Evolutionary conservation across 2,888 invertebrate species (phyloP).

Genomic region (Sceliomorpha sp.): DNA sequence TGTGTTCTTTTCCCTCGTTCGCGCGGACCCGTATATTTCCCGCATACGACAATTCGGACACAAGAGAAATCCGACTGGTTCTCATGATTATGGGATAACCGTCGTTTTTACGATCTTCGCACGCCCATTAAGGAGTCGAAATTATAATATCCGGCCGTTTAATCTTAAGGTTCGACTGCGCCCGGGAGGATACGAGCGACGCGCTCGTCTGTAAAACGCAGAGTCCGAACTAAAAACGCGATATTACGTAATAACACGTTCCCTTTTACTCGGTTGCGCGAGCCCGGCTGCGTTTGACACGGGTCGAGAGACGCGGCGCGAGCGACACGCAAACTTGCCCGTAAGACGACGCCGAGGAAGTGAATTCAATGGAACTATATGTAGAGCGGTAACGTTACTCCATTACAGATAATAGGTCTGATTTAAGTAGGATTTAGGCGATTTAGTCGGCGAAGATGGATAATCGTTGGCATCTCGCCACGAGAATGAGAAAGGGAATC

Average conservation of each 20-base stretch:
- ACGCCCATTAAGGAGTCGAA: slow-evolving; percentile 20
- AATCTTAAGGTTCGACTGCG: too few relatives aligned
- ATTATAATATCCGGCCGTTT: slow-evolving; percentile 15
- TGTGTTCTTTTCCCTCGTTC: slow-evolving; percentile 4
- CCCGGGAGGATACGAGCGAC: too few relatives aligned
- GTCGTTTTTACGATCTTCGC: slow-evolving; percentile 15
- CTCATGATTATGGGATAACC: slow-evolving; percentile 22
- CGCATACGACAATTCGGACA: slow-evolving; percentile 9
- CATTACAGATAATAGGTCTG: slow-evolving; percentile 42
- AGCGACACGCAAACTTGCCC: too few relatives aligned
- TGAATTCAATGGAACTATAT: slow-evolving; percentile 4
- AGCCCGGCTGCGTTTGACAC: too few relatives aligned
- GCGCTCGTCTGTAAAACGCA: too few relatives aligned
- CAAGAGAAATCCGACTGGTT: slow-evolving; percentile 14
- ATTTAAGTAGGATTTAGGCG: slow-evolving; percentile 47
- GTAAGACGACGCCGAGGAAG: not conserved
- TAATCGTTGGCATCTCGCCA: slow-evolving; percentile 47
- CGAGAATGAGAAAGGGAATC: slow-evolving; percentile 9
- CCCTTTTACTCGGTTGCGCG: too few relatives aligned
- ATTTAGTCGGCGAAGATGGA: slow-evolving; percentile 46
- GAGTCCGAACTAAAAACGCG: too few relatives aligned
- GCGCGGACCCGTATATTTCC: too few relatives aligned
- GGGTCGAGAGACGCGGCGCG: not conserved
- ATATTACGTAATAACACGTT: too few relatives aligned
- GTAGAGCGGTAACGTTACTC: slow-evolving; percentile 9